Evolutionary conservation across 2,113 vertebrate species (phyloP), one percentile per base, ranked within the genome.

Genomic region (Oncorhynchus keta): DNA sequence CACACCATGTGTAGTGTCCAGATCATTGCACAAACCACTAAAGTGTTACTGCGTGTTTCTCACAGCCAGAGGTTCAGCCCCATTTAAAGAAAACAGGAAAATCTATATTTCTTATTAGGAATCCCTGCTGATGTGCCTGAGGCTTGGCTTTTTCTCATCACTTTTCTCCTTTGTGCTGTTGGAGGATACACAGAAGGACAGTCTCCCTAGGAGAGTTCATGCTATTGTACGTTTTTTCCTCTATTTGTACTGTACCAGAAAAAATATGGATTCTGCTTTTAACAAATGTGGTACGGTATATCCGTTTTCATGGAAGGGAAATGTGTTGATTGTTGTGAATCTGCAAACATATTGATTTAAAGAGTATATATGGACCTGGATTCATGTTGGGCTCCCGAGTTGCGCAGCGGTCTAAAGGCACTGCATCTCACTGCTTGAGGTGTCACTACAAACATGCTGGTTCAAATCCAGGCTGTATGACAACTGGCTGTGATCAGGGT

Each of bases 41-140:
- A 75, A 85, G 70, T 35, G 65, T 84, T 84, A 82, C 79, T 77
- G 76, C 84, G 59, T 86, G 84, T 86, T 84, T 83, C 77, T 70
- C 78, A 78, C 78, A 84, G 83, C 70, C 66, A 68, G 78, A 62
- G 70, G 79, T 84, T 81, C 81, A 76, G 70, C 75, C 78, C 87
- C 81, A 87, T 87, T 88, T 86, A 85, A 82, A 83, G 85, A 79
- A 81, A 87, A 83, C 83, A 81, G 76, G 77, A 61, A 73, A 88
- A 88, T 88, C 87, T 81, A 88, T 88, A 88, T 81, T 85, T 85
- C 87, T 87, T 88, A 87, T 88, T 88, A 86, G 87, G 85, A 82
- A 80, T 85, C 84, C 85, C 83, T 82, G 80, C 85, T 79, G 81
- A 79, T 77, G 78, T 78, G 81, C 87, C 83, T 81, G 74, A 84